Base-by-base conservation (phyloP, 1,140 invertebrate species). In the Nasonia giraulti region DNA sequence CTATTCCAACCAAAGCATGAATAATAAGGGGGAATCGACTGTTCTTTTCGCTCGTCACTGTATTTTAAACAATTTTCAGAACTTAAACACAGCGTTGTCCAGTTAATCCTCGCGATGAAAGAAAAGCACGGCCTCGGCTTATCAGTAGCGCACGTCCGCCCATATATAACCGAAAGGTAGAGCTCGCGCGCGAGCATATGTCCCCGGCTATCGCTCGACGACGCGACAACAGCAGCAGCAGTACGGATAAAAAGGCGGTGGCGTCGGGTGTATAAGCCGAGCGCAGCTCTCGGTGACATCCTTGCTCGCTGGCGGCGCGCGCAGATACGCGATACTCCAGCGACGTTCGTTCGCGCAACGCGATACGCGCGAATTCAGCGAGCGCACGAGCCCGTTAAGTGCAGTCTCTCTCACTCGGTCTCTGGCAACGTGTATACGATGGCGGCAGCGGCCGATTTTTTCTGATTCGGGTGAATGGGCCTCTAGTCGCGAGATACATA, bases 401-500 rank as follows among this genome's bases (percentile, higher is more conserved):
- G 86, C 85, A 68, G 55, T 62, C 55, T 62, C 55, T 62, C 55
- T 62, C 50, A 20, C 50, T 55, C 50, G 1, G 14, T 55, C 50
- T 55, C 12, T 62, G 0, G 14, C 55, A 20, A 20, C 55, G 55
- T 20, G 17, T 20, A 62, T 20, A 69, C 68, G 68, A 10, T 27
- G 14, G 27, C 68, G 69, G 11, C 66, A 3, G 79, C 14, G 11
- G 2, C 44, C 8, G 62, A 91, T 92, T 92, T 93, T 93, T 92
- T 89, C 89, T 90, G 91, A 90, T 93, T 91, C 91, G 91, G 92
- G 91, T 92, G 91, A 93, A 92, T 90, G 92, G 88, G 84, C 92
- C 90, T 6, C 68, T 10, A 71, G 11, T 31, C 10, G 27, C 23
- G 1, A 11, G 27, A 20, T 17, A 62, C 17, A 62, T n/a, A 62